Base-by-base conservation (phyloP, 1,140 invertebrate species). In the Wiebesia pumilae region DNA sequence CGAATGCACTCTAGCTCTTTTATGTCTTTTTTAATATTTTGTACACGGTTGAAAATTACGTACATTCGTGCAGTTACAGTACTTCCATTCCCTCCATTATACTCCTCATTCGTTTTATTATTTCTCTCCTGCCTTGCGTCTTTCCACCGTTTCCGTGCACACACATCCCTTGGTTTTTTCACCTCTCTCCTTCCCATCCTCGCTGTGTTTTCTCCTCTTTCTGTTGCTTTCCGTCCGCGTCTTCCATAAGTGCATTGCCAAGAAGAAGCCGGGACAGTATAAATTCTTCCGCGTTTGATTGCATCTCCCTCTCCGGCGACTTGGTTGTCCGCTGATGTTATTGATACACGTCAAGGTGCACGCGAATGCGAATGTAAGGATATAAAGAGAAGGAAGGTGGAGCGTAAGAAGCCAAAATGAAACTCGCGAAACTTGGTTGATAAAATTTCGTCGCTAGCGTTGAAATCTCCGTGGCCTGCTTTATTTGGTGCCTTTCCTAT, bases 211-310 rank as follows among this genome's bases (percentile, higher is more conserved):
- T 30, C 12, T 4, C 58, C 35, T 67, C 62, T 40, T 81, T 24
- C 24, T 81, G 80, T 81, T 33, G 27, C 35, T 79, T 33, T 58
- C 47, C 16, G 16, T 67, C 35, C 77, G 47, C 54, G 54, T 65
- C 38, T 81, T 14, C 24, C 6, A 30, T 81, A 38, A 21, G 21
- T 6, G 0, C 33, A 40, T 43, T 51, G 6, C 58, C 27, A 65
- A 69, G 40, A 51, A 82, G 21, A n/a, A 71, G 14, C 21, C 54
- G 33, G n/a, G n/a, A 82, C 62, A 33, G 2, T 51, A 71, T 51
- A 82, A 82, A 82, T 82, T 82, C 81, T 71, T 82, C 65, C 40
- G 62, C 38, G 27, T 69, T 71, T 82, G 58, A 47, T 51, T 51
- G 54, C 38, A 24, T n/a, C 12, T 67, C 54, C 21, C n/a, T 2